Evolutionary conservation across 2,797 vertebrate species (phyloP).

Genomic region (Falco columbarius): DNA sequence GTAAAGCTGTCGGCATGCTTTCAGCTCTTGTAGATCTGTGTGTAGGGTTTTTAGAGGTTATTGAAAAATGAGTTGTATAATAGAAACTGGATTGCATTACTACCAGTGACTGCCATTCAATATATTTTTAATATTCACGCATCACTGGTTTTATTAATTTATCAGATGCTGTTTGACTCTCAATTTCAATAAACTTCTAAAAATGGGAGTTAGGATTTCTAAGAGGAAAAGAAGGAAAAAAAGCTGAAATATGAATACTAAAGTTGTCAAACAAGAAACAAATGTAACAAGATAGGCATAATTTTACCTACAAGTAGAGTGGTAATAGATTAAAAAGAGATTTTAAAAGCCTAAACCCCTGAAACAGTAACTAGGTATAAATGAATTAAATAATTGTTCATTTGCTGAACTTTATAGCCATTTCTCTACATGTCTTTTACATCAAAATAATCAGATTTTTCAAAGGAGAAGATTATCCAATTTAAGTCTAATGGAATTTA

Average conservation of each 20-base stretch:
- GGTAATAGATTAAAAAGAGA: not conserved
- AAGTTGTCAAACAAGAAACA: not conserved
- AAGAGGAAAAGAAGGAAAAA: not conserved
- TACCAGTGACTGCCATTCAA: not conserved
- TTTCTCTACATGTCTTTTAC: not conserved
- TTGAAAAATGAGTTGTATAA: not conserved
- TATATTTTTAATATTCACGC: not conserved
- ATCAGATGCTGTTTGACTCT: not conserved
- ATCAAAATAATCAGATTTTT: constrained; percentile 1
- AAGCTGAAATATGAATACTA: not conserved
- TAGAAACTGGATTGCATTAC: not conserved
- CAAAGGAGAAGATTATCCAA: not conserved
- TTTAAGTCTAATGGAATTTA: constrained; percentile 1
- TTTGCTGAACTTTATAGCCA: not conserved
- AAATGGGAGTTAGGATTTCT: not conserved
- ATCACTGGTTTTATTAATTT: not conserved
- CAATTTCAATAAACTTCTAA: not conserved
- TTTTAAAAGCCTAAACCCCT: not conserved
- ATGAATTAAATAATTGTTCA: not conserved
- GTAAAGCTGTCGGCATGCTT: not conserved
- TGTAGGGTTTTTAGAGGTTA: not conserved
- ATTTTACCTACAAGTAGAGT: not conserved
- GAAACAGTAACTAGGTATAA: not conserved
- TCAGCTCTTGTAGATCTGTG: not conserved
- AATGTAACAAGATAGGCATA: not conserved